These are phyloP conservation scores for Cremastobaeus sp. DNA, from an alignment of 2,888 invertebrate species.

Conservation along the genomic window DNA sequence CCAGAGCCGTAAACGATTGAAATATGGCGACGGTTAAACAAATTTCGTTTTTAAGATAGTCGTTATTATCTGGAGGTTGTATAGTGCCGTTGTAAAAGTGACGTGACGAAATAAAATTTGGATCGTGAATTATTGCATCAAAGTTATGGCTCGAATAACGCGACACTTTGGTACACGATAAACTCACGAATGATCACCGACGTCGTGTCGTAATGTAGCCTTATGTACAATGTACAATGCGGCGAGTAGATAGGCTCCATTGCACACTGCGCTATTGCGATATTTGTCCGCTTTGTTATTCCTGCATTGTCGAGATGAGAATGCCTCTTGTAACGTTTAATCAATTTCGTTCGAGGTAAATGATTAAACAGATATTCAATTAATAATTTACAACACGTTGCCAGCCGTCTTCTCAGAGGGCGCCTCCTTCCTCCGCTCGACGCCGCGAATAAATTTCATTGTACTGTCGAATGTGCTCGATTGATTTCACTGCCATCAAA, in stretches of 20 bases:
- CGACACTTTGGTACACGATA: slow-evolving; percentile 52
- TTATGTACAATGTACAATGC: slow-evolving; percentile 34
- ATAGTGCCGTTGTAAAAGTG: slow-evolving; percentile 14
- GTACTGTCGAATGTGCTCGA: too few relatives aligned
- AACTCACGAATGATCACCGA: slow-evolving; percentile 47
- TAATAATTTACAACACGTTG: too few relatives aligned
- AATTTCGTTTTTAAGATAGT: slow-evolving; percentile 18
- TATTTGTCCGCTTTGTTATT: slow-evolving; percentile 47
- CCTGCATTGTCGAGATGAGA: slow-evolving; percentile 29
- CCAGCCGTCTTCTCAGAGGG: too few relatives aligned
- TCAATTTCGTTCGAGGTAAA: slow-evolving; percentile 11
- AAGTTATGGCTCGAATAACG: slow-evolving; percentile 43
- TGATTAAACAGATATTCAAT: too few relatives aligned
- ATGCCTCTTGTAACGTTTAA: slow-evolving; percentile 22
- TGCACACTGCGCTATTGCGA: slow-evolving; percentile 29
- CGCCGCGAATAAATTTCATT: too few relatives aligned
- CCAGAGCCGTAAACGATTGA: not conserved
- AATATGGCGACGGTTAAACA: slow-evolving; percentile 13
- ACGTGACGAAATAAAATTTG: slow-evolving; percentile 35
- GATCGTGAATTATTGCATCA: slow-evolving; percentile 35
- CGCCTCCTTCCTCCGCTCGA: too few relatives aligned
- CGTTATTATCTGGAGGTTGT: slow-evolving; percentile 9
- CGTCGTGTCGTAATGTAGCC: slow-evolving; percentile 54
- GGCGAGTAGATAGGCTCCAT: slow-evolving; percentile 26
- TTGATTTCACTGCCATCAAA: too few relatives aligned